Evolutionary conservation across 2,888 invertebrate species (phyloP), one percentile per base, ranked within the genome.

Genomic region (Lutraria lutraria): DNA sequence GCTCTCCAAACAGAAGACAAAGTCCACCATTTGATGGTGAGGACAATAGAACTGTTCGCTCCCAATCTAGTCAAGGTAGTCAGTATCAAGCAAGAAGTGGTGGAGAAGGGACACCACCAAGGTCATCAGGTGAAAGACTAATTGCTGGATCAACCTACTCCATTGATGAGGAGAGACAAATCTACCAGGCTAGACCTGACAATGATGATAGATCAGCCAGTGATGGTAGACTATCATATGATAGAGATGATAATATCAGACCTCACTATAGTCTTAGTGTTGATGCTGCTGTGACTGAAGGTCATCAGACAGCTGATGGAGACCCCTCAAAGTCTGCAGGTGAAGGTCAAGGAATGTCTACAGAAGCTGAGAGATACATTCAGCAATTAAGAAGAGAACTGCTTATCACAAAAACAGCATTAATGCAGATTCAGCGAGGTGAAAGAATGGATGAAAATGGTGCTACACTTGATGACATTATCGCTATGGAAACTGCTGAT

Each of bases 381-480:
- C 92, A 93, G n/a, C 94, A 94, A 21, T 88, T 95, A 12, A 92
- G 94, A 53, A 79, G 92, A 31, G 94, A 95, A 89, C 91, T 95
- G 25, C 89, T 93, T 21, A 93, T 93, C n/a, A 94, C 95, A 12
- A 94, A 94, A 81, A 90, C 93, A 83, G 94, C 94, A 15, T 83
- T 95, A 68, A 91, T 91, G 83, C 93, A 93, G 79, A 92, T 93
- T 52, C 93, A 93, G 83, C 89, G 92, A 68, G 92, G 92, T 60
- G 88, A 87, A 25, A 56, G 92, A 31, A 68, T 86, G 16, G 88
- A 89, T 43, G 52, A 88, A 19, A 85, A 86, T 53, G 80, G 56
- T 3, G 53, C 54, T 52, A 34, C 85, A 34, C 13, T 52, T 19
- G 29, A 43, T 81, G 92, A 88, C 63, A 63, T 83, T 80, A 76